These are phyloP conservation scores for Cydia splendana DNA, from an alignment of 1,140 invertebrate genomes.

Conservation along the genomic window DNA sequence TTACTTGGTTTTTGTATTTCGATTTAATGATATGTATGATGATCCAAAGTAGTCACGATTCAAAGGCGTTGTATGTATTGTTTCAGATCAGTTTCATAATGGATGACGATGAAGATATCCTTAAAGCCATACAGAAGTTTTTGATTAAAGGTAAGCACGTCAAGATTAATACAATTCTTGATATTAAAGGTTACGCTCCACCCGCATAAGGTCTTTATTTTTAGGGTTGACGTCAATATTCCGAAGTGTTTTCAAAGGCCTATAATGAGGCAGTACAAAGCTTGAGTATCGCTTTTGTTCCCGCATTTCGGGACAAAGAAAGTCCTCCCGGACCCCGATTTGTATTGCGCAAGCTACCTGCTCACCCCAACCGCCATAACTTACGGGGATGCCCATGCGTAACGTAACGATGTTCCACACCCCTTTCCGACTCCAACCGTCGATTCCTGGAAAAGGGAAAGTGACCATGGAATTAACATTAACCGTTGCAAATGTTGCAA, in stretches of 20 bases:
- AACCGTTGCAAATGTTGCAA: slow-evolving; percentile 20
- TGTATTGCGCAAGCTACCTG: slow-evolving; percentile 30
- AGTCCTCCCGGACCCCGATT: slow-evolving; percentile 19
- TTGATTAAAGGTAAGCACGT: slow-evolving; percentile 33
- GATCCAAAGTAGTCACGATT: slow-evolving; percentile 33
- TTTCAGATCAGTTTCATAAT: slow-evolving; percentile 30
- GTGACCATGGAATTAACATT: slow-evolving; percentile 24
- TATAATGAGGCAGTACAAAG: slow-evolving; percentile 15
- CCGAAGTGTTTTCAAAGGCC: background rate
- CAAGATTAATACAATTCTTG: background rate
- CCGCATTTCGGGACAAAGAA: slow-evolving; percentile 26
- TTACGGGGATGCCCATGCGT: slow-evolving; percentile 29
- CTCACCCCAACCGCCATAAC: slow-evolving; percentile 13
- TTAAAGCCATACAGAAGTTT: slow-evolving; percentile 19
- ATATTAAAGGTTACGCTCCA: too few species aligned
- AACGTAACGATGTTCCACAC: background rate
- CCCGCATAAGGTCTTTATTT: background rate
- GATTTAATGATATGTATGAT: slow-evolving; percentile 36
- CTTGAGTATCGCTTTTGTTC: slow-evolving; percentile 26
- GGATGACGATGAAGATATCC: slow-evolving; percentile 32
- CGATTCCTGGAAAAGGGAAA: slow-evolving; percentile 30
- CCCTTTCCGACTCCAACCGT: slow-evolving; percentile 24
- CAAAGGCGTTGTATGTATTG: slow-evolving; percentile 26
- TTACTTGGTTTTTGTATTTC: background rate
- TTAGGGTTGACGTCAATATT: background rate